Percentiles rank a stretch among this genome's conserved stretches.
Conservation (phyloP, 2,113 vertebrate species). For the Rhinoptilus africanus region DNA sequence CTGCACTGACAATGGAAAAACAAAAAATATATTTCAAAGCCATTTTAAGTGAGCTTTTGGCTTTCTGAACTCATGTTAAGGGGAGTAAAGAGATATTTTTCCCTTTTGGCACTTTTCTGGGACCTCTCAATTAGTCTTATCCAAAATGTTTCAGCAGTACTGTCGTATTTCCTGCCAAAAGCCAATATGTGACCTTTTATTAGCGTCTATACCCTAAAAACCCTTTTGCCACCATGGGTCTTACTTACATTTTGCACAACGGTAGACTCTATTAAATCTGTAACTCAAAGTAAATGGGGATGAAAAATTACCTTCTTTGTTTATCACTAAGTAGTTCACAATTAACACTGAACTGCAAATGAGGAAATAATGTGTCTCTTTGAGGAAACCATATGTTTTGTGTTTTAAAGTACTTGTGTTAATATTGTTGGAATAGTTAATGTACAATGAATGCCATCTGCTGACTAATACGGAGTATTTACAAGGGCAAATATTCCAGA, state of each 20-base stretch:
- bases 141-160: slow-evolving; percentile 30
- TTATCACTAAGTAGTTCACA: slow-evolving; percentile 71
- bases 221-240: background rate
- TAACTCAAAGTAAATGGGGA: slow-evolving; percentile 54
- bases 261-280: slow-evolving; percentile 33
- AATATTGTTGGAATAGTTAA: slow-evolving; percentile 48
- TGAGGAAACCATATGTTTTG: slow-evolving; percentile 71
- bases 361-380: slow-evolving; percentile 68
- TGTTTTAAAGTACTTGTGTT: slow-evolving; percentile 48
- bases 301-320: slow-evolving; percentile 68
- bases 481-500: slow-evolving; percentile 49
- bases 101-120: background rate
- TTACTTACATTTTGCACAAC: slow-evolving; percentile 39
- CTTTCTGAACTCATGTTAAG: background rate
- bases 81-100: background rate
- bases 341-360: slow-evolving; percentile 74
- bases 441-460: slow-evolving; percentile 74
- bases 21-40: background rate
- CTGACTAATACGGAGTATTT: slow-evolving; percentile 73
- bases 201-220: background rate
- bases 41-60: background rate
- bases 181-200: background rate
- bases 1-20: background rate
- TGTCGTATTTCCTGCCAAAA: slow-evolving; percentile 38
- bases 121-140: slow-evolving; percentile 5